Base-by-base conservation (phyloP, 2,888 invertebrate species). In the Ptychoptera albimana region DNA sequence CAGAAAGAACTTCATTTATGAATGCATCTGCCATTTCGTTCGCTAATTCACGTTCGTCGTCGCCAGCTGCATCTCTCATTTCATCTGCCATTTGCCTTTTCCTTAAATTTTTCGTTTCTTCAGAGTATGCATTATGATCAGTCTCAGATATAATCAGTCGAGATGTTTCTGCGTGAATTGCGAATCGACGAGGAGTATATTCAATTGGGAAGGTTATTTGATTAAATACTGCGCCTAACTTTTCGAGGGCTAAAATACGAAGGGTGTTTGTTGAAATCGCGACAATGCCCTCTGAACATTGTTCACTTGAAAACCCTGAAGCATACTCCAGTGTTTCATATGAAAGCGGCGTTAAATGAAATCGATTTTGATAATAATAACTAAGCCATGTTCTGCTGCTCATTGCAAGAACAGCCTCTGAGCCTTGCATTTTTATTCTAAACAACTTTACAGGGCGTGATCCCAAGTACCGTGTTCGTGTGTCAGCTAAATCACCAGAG, bases 251-350 rank as follows among this genome's bases (percentile, higher is more conserved):
- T 63, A 98, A 75, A 73, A 98, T 99, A 58, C 96, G 74, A 43
- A 98, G 69, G 0, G 97, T 97, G 59, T 98, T 98, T 2, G 93
- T 89, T 0, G 96, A 93, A 61, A 99, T 98, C 0, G 98, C 98
- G 1, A 98, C 98, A 53, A 98, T 93, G 52, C 98, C 98, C 66
- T 98, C 98, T 1, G 94, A 92, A 70, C 98, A 99, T 65, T 99
- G 98, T 66, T 98, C 97, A 67, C 75, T 75, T 51, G 84, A 84
- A 64, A 99, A 98, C 3, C 96, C 96, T 1, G 96, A 92, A 0
- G 98, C 97, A 66, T 91, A 96, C 61, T 98, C 98, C 46, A 98
- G 68, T 45, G 91, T 85, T 64, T 96, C 96, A 59, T 98, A 98
- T 0, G 94, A 94, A 1, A 96, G 66, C 0, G 96, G 96, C 0